Evolutionary conservation across 2,888 invertebrate species (phyloP).

Genomic region (Rhopalosiphum nymphaeae): DNA sequence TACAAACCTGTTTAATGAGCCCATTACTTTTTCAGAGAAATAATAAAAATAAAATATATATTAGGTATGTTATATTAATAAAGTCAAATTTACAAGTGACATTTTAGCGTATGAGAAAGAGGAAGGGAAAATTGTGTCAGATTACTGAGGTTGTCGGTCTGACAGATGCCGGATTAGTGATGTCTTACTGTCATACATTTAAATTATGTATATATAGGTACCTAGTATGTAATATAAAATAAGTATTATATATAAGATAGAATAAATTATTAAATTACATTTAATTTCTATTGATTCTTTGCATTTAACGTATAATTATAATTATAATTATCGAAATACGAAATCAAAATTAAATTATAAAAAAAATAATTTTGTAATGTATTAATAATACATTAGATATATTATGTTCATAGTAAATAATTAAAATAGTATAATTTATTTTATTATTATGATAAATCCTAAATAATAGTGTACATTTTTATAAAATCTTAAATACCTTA

Average conservation of each 20-base stretch:
- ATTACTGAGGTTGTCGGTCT: too few species aligned
- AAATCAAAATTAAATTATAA: constrained; percentile 40
- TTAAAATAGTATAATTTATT: not conserved
- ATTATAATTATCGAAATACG: not conserved
- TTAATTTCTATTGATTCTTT: not conserved
- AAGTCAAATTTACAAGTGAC: too few species aligned
- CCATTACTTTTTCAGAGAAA: too few species aligned
- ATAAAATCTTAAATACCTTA: not conserved
- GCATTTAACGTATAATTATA: constrained; percentile 19
- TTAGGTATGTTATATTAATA: too few species aligned
- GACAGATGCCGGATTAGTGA: too few species aligned
- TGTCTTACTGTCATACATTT: not conserved
- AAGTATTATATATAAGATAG: not conserved
- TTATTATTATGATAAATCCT: not conserved
- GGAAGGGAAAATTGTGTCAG: too few species aligned
- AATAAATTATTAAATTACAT: not conserved
- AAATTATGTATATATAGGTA: not conserved
- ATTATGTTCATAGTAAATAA: not conserved
- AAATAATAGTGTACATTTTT: not conserved
- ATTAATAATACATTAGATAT: not conserved
- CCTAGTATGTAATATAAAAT: not conserved
- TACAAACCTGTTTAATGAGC: too few species aligned
- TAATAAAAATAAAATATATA: too few species aligned
- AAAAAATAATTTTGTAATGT: not conserved
- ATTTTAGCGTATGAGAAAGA: too few species aligned